A percentile compares a stretch with the other conserved stretches of the same genome.
Conservation (phyloP, 2,113 vertebrate genomes). For the Dasyurus viverrinus region DNA sequence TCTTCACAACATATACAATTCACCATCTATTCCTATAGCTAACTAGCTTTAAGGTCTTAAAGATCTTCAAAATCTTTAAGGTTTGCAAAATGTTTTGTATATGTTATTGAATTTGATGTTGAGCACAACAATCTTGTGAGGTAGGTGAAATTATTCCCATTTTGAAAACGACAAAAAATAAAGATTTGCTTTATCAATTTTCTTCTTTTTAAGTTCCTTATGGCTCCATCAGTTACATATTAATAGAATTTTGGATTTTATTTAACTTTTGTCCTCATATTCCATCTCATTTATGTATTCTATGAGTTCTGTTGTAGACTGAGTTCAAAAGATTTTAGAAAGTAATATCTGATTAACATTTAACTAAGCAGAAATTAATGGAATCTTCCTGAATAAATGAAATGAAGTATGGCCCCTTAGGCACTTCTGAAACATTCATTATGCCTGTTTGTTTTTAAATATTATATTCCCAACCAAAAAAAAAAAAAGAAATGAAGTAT, state of each 20-base stretch:
- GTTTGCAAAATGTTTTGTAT: not conserved
- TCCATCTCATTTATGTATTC: not conserved
- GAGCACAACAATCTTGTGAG: not conserved
- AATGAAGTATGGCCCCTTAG: not conserved
- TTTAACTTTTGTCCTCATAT: not conserved
- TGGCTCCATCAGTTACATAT: not conserved
- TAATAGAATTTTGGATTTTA: not conserved
- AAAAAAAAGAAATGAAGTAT: not conserved
- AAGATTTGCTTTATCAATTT: not conserved
- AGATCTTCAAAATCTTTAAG: not conserved
- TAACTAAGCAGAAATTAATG: not conserved
- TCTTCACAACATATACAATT: not conserved
- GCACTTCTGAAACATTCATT: too few species aligned
- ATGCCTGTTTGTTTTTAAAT: too few species aligned
- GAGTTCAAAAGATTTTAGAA: not conserved
- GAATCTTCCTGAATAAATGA: not conserved
- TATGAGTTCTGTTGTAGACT: not conserved
- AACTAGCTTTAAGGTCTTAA: not conserved
- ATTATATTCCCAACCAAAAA: too few species aligned
- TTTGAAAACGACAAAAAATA: not conserved
- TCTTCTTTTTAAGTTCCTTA: not conserved
- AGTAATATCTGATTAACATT: not conserved
- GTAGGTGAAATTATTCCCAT: not conserved
- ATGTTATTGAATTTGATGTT: not conserved
- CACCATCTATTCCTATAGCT: not conserved